Evolutionary conservation across 2,888 invertebrate genomes (phyloP), one percentile per base, ranked within the genome.

Genomic region (Campoplex nolae): DNA sequence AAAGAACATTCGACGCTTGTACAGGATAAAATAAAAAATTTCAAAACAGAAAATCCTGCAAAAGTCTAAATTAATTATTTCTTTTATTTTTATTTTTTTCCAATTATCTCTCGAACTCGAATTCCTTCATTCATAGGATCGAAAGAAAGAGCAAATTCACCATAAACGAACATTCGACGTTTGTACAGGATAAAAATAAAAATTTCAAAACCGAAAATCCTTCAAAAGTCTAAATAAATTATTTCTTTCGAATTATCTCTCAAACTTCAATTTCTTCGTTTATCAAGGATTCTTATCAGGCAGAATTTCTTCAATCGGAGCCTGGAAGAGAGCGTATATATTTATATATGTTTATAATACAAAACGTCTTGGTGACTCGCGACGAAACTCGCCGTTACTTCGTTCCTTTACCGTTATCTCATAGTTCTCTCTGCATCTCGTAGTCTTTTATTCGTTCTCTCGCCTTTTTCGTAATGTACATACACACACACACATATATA

Each of bases 341-440:
- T 45, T 32, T 42, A 42, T 42, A 77, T 68, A 67, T 45, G 48
- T 48, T 62, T 73, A 71, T 73, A 42, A 78, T 68, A 32, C 18
- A 79, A 75, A 68, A 76, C 58, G n/a, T 58, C 51, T 81, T 54
- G 84, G 81, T 86, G 81, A 86, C 81, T 84, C 80, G 81, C 76
- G 51, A 86, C 75, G 73, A 73, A 75, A 58, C 70, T 86, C 84
- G 84, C 82, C 87, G 87, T 84, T 84, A 84, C 81, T 84, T 84
- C 74, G 78, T 77, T 65, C 62, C 18, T 78, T 87, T 87, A 87
- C 87, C 81, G 87, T 87, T 87, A 87, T 38, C 48, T 82, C 78
- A 84, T 81, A 84, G 84, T 87, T 68, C 75, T 86, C 84, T 80
- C 67, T 73, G 48, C 62, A 51, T 82, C 35, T 76, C 83, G 68